Evolutionary conservation across 2,888 invertebrate species (phyloP), one percentile per base, ranked within the genome.

Genomic region (Hirtodrosophila trivittata): DNA sequence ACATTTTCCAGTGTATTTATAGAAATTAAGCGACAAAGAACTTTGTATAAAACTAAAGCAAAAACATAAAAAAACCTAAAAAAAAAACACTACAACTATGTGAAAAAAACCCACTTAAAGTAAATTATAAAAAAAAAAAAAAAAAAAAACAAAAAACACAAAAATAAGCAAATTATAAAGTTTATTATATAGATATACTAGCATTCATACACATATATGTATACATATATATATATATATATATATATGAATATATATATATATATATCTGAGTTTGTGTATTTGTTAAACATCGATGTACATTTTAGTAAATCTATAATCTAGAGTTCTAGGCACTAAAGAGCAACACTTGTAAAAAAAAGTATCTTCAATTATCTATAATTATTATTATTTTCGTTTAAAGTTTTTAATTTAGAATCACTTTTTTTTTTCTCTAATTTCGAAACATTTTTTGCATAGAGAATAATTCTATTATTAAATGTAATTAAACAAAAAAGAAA

Each of bases 1-100:
- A 80, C 84, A 75, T 70, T 80, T 82, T 85, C 83, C 83, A 83
- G 83, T 83, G 83, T 83, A 82, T 85, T 85, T 80, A 55, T 76
- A 76, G 70, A 43, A 58, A 54, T 38, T 71, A 71, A 71, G 70
- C 35, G 13, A n/a, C 30, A 30, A 60, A 52, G 32, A 49, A 55
- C 38, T 63, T 71, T 71, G 74, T 73, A 73, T 64, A 72, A 72
- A 10, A 41, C 37, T 41, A 56, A 39, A n/a, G n/a, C n/a, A n/a
- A n/a, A n/a, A n/a, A n/a, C n/a, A n/a, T n/a, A n/a, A 49, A 43
- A 14, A 37, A 57, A 54, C 16, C 42, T 30, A n/a, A 30, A 43
- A 64, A 62, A 71, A 58, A 38, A 56, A 50, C 30, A 58, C 57
- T 32, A 49, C 14, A 54, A 66, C 59, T 66, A 58, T 54, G 64